Conservation (phyloP, 2,888 invertebrate genomes). For the Polymixis lichenea region DNA sequence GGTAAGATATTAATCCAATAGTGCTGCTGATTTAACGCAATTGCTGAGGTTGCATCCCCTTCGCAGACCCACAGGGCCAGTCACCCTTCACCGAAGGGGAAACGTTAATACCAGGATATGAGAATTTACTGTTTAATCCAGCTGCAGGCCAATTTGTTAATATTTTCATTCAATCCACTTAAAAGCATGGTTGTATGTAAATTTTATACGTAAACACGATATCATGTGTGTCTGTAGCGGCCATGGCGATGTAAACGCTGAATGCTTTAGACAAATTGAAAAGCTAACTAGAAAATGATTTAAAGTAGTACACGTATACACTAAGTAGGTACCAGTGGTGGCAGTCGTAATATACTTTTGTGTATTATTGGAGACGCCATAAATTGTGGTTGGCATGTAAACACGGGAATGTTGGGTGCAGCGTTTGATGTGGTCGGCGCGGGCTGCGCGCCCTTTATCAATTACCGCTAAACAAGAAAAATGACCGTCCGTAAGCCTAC, state of each 20-base stretch:
- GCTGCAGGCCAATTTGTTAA: constrained; percentile 90
- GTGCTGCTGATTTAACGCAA: constrained; percentile 88
- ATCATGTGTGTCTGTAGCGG: constrained; percentile 60
- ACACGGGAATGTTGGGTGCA: constrained; percentile 70
- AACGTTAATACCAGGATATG: constrained; percentile 89
- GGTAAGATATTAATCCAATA: constrained; percentile 85
- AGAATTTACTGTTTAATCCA: constrained; percentile 90
- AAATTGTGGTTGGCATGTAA: constrained; percentile 62
- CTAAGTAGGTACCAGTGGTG: constrained; percentile 1
- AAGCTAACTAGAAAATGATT: constrained; percentile 44
- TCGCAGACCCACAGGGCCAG: constrained; percentile 76
- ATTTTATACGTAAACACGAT: constrained; percentile 69
- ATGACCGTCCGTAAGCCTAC: constrained; percentile 87
- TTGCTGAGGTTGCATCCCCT: constrained; percentile 89
- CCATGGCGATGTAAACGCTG: constrained; percentile 40
- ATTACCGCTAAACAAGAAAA: constrained; percentile 90
- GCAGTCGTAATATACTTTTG: constrained; percentile 25
- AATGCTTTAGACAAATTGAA: constrained; percentile 68
- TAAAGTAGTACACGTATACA: constrained; percentile 13
- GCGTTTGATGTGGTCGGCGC: constrained; percentile 76
- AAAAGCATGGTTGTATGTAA: constrained; percentile 81
- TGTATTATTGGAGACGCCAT: constrained; percentile 49
- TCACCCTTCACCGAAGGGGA: constrained; percentile 88
- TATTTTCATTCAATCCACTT: constrained; percentile 90
- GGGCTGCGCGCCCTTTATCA: constrained; percentile 85